These are phyloP conservation scores for Melanotaenia nigrans DNA, from an alignment of 2,797 vertebrate genomes.

Conservation along the genomic window DNA sequence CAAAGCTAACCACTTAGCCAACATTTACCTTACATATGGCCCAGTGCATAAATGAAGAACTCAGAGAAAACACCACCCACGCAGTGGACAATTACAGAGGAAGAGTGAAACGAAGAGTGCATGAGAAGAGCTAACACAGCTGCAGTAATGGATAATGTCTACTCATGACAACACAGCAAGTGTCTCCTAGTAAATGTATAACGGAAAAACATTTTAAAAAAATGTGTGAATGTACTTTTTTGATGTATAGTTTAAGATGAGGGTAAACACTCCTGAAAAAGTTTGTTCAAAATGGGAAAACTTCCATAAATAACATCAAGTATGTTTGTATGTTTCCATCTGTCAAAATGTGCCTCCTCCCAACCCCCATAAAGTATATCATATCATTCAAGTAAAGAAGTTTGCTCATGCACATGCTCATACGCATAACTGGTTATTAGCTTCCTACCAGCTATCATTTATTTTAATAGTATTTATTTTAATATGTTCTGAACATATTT, in stretches of 20 bases:
- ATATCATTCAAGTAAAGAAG: slow-evolving; percentile 27
- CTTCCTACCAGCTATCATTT: slow-evolving; percentile 2
- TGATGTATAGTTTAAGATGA: background rate
- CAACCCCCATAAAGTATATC: slow-evolving; percentile 15
- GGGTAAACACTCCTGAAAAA: slow-evolving; percentile 23
- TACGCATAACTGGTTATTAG: slow-evolving; percentile 15
- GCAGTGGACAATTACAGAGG: slow-evolving; percentile 43
- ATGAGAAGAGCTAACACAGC: slow-evolving; percentile 39
- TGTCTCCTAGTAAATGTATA: slow-evolving; percentile 24
- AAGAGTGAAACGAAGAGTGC: slow-evolving; percentile 50
- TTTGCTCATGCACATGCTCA: slow-evolving; percentile 8
- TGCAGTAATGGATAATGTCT: slow-evolving; percentile 36
- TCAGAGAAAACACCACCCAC: slow-evolving; percentile 24
- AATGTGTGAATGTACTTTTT: slow-evolving; percentile 4
- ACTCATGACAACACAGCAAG: slow-evolving; percentile 23
- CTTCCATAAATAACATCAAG: background rate
- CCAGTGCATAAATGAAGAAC: background rate
- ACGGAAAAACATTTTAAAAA: background rate
- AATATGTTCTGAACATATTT: slow-evolving; percentile 25
- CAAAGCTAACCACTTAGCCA: background rate
- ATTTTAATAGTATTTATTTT: background rate
- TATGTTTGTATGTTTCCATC: slow-evolving; percentile 54
- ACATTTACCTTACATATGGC: background rate
- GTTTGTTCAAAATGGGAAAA: slow-evolving; percentile 17
- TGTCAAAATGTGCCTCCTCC: slow-evolving; percentile 24